Percentiles rank a stretch among this genome's conserved stretches.
These are phyloP conservation scores for Spatulosminthurus flaviceps DNA, from an alignment of 2,888 invertebrate genomes.

Conservation along the genomic window DNA sequence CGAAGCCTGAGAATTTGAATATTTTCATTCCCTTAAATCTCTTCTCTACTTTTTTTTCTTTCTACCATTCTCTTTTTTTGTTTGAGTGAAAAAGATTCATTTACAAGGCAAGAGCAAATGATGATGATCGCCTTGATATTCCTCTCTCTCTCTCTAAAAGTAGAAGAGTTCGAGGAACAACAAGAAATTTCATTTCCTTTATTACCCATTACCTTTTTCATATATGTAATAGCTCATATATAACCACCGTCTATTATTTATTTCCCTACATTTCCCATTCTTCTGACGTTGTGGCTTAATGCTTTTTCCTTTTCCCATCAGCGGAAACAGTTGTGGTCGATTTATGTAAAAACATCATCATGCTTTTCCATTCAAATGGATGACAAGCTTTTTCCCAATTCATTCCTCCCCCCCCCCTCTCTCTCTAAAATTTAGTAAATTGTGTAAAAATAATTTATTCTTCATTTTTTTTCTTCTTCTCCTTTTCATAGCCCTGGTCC, in stretches of 20 bases:
- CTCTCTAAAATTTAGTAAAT: no score
- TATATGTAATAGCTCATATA: not conserved
- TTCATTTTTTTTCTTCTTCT: conserved; percentile 4
- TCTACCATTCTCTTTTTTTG: not conserved
- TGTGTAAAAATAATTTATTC: no score
- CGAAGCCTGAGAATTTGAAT: not conserved
- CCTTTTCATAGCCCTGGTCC: conserved; percentile 67
- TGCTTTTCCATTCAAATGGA: not conserved
- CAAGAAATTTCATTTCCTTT: conserved; percentile 15
- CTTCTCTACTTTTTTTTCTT: no score
- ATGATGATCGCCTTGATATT: conserved; percentile 8
- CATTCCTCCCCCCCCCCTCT: no score
- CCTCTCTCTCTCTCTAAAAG: no score
- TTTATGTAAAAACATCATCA: not conserved
- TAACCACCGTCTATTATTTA: not conserved
- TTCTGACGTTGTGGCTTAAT: not conserved
- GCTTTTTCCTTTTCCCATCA: not conserved
- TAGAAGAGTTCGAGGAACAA: no score
- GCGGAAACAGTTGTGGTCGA: conserved; percentile 2
- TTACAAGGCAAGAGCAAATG: not conserved
- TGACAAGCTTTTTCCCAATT: not conserved
- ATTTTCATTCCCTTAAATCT: no score
- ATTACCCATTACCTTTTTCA: not conserved
- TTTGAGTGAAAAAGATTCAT: not conserved
- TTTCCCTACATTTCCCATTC: conserved; percentile 4